phyloP scores from a whole-genome alignment of 2,888 invertebrate species.

The Dasypogon diadema region DNA sequence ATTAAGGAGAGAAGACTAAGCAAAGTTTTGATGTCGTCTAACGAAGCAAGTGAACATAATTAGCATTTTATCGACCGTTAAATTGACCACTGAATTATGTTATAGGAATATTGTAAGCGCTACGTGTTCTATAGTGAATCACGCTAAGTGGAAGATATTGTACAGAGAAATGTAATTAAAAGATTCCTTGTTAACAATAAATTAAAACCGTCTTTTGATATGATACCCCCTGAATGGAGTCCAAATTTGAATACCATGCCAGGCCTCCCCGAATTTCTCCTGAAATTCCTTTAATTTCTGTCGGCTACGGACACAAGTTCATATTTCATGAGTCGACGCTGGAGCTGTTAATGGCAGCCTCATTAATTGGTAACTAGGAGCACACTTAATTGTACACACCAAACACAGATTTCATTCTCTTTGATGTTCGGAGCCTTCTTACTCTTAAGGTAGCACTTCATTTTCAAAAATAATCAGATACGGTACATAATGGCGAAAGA shows the following conservation, averaged over 20 bases:
- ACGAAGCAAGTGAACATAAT: constrained; percentile 19
- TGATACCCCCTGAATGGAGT: neutral
- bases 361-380: constrained; percentile 32
- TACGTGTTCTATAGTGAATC: constrained; percentile 13
- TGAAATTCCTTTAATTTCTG: neutral
- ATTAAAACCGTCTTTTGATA: neutral
- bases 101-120: neutral
- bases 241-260: neutral
- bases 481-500: too few species aligned
- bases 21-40: constrained; percentile 22
- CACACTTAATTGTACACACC: constrained; percentile 9
- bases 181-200: constrained; percentile 40
- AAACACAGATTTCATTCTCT: neutral
- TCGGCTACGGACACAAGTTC: neutral
- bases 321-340: constrained; percentile 5
- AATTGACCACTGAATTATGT: constrained; percentile 7
- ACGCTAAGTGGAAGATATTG: constrained; percentile 14
- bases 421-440: too few species aligned
- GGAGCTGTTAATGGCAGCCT: constrained; percentile 8
- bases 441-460: too few species aligned
- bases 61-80: constrained; percentile 19
- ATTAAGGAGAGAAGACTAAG: constrained; percentile 30
- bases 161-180: constrained; percentile 40
- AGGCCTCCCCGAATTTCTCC: neutral
- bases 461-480: too few species aligned